Conservation (phyloP, 2,113 vertebrate species). For the Thamnophis sirtalis region DNA sequence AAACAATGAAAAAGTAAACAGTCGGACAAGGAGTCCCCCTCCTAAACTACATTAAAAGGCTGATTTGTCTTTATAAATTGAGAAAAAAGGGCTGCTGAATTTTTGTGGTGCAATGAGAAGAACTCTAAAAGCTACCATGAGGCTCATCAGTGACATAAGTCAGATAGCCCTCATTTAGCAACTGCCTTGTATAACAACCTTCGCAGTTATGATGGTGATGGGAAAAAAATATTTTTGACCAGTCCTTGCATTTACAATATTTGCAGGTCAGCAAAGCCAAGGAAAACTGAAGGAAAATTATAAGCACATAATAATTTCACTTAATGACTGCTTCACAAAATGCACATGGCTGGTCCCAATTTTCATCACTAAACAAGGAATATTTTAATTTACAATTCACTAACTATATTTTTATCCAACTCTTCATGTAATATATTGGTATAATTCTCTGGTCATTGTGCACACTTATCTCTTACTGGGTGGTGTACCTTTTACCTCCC, state of each 20-base stretch:
- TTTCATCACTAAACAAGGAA: neutral
- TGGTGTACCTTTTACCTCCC: neutral
- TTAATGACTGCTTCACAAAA: neutral
- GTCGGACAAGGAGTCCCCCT: neutral
- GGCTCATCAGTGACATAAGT: neutral
- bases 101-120: neutral
- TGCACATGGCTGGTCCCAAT: neutral
- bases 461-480: neutral
- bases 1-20: neutral
- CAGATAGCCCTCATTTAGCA: neutral
- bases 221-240: neutral
- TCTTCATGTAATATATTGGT: neutral
- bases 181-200: neutral
- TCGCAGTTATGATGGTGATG: neutral
- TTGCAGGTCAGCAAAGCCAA: neutral
- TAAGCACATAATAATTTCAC: neutral
- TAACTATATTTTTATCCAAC: neutral
- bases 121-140: neutral
- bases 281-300: neutral
- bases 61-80: neutral
- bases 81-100: neutral
- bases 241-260: neutral
- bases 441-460: neutral
- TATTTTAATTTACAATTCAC: neutral
- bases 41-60: neutral